A percentile compares a stretch with the other conserved stretches of the same genome.
Evolutionary conservation across 2,797 vertebrate species (phyloP).

Genomic region (Spea hammondii): DNA sequence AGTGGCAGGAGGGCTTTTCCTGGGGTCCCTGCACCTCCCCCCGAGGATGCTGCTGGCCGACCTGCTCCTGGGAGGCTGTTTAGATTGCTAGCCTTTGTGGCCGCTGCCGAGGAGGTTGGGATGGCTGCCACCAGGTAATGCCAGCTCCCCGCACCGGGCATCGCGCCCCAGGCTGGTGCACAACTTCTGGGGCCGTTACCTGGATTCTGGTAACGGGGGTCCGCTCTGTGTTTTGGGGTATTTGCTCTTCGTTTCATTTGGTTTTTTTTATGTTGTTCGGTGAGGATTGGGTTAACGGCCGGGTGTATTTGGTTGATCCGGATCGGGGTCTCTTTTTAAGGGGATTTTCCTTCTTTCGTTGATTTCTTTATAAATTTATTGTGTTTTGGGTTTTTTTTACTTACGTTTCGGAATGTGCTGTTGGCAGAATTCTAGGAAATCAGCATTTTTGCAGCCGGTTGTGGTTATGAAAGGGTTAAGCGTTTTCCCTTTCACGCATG

Average conservation of each 20-base stretch:
- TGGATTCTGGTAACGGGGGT: not conserved
- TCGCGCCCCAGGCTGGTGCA: not conserved
- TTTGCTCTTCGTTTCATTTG: not conserved
- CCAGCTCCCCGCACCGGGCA: not conserved
- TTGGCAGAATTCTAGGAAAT: too few relatives aligned
- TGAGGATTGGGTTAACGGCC: too few relatives aligned
- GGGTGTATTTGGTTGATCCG: too few relatives aligned
- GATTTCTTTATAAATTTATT: too few relatives aligned
- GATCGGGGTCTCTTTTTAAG: too few relatives aligned
- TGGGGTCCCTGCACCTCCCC: constrained; percentile 2
- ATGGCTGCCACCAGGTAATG: constrained; percentile 4
- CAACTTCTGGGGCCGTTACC: not conserved
- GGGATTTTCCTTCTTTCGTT: too few relatives aligned
- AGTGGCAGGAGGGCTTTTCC: constrained; percentile 48
- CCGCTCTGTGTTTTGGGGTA: not conserved
- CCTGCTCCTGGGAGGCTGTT: not conserved
- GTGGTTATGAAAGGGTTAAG: too few relatives aligned
- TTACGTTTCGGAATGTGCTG: too few relatives aligned
- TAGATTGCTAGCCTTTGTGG: not conserved
- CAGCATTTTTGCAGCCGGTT: too few relatives aligned
- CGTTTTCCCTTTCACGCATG: too few relatives aligned
- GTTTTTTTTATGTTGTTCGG: too few relatives aligned
- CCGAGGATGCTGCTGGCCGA: constrained; percentile 53
- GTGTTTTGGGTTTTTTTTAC: too few relatives aligned
- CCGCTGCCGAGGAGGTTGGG: not conserved